Percentiles rank a stretch among this genome's conserved stretches.
These are phyloP conservation scores for Diadema setosum DNA, from an alignment of 35 echinoderm and acorn worm genomes.

Conservation along the genomic window DNA sequence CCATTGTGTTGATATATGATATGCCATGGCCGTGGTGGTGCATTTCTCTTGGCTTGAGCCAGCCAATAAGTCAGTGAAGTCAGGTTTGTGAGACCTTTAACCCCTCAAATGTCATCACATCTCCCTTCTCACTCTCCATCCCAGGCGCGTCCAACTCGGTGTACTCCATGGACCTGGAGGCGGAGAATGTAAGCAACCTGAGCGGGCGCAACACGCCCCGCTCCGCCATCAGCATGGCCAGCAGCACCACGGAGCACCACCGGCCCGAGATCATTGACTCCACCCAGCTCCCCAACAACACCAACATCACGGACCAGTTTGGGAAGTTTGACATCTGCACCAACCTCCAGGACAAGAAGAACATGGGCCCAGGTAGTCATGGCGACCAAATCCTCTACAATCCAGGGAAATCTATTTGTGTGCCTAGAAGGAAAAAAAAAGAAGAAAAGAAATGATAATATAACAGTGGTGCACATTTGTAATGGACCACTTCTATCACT, in stretches of 20 bases:
- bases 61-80: too few species aligned
- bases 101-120: too few species aligned
- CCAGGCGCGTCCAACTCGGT: conserved; percentile 53
- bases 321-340: conserved; percentile 93
- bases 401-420: too few species aligned
- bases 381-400: too few species aligned
- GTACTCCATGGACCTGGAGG: conserved; percentile 89
- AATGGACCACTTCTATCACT: too few species aligned
- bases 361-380: conserved; percentile 66
- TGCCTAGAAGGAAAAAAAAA: neutral
- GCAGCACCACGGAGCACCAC: conserved; percentile 70
- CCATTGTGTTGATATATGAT: too few species aligned
- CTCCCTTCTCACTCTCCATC: too few species aligned
- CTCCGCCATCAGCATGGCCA: conserved; percentile 84
- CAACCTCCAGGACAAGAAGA: conserved; percentile 63
- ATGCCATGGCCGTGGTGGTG: too few species aligned
- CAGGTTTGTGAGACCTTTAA: too few species aligned
- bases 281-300: conserved; percentile 78
- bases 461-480: too few species aligned
- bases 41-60: too few species aligned
- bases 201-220: conserved; percentile 89
- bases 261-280: conserved; percentile 88
- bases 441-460: too few species aligned
- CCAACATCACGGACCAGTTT: conserved; percentile 97
- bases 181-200: conserved; percentile 75